Percentiles rank a stretch among this genome's conserved stretches.
These are phyloP conservation scores for Dallia pectoralis DNA, from an alignment of 2,797 vertebrate genomes.

Conservation along the genomic window DNA sequence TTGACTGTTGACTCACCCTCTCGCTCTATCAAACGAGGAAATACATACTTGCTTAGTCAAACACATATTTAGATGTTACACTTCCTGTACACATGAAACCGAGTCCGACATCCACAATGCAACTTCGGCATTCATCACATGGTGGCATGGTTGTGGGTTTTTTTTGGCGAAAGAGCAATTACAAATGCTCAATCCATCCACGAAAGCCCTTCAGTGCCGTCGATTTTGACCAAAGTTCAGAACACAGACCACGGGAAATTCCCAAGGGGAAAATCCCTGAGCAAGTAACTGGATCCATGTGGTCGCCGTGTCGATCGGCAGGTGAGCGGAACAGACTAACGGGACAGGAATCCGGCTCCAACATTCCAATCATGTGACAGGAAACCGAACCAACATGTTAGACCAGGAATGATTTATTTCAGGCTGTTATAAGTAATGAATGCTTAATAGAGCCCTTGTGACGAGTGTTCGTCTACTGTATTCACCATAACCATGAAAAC, in stretches of 20 bases:
- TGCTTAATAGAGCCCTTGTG: too few species aligned
- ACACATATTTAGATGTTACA: constrained; percentile 32
- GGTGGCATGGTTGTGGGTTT: background rate
- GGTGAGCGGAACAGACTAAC: constrained; percentile 61
- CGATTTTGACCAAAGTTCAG: constrained; percentile 21
- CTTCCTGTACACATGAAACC: background rate
- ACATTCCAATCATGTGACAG: constrained; percentile 57
- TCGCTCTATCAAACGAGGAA: background rate
- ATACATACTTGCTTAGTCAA: background rate
- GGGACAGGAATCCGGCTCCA: constrained; percentile 49
- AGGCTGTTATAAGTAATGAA: too few species aligned
- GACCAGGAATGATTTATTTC: background rate
- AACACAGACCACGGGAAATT: constrained; percentile 52
- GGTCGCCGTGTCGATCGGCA: constrained; percentile 40
- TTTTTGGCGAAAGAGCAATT: background rate
- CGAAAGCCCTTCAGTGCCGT: constrained; percentile 25
- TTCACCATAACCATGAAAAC: too few species aligned
- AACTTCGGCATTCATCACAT: background rate
- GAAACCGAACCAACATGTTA: constrained; percentile 47
- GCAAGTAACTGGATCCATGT: constrained; percentile 57
- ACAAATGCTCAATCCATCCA: background rate
- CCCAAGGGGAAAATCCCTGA: constrained; percentile 33
- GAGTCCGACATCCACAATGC: background rate
- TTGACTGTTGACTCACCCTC: constrained; percentile 1
- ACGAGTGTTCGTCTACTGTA: too few species aligned